Evolutionary conservation across 2,797 vertebrate genomes (phyloP).

Genomic region (Liparis tanakae): DNA sequence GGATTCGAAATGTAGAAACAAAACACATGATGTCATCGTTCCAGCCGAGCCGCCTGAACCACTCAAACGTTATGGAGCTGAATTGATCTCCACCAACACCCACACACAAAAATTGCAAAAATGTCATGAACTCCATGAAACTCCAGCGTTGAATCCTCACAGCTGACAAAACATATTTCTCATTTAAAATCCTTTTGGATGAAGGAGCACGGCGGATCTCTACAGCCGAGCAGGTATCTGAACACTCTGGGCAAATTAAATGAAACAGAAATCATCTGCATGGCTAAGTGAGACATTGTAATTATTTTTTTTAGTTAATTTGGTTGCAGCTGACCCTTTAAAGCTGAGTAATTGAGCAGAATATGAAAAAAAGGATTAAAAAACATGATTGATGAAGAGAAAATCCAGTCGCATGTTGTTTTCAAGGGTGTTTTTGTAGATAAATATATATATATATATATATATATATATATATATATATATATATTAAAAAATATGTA

Average conservation of each 20-base stretch:
- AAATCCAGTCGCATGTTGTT: conserved; percentile 18
- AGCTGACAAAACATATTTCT: conserved; percentile 5
- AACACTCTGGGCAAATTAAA: conserved; percentile 24
- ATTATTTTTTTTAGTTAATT: conserved; percentile 33
- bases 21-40: too few species aligned
- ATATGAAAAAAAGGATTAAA: conserved; percentile 37
- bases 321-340: conserved; percentile 48
- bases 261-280: conserved; percentile 48
- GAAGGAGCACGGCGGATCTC: background rate
- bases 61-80: background rate
- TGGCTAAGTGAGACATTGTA: conserved; percentile 36
- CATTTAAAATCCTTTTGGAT: conserved; percentile 1
- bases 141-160: background rate
- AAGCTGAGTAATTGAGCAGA: conserved; percentile 58
- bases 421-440: background rate
- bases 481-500: too few species aligned
- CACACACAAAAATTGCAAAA: too few species aligned
- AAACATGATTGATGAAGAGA: conserved; percentile 32
- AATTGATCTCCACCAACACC: background rate
- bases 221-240: conserved; percentile 15
- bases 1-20: too few species aligned
- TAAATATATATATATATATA: too few species aligned
- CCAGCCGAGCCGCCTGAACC: too few species aligned
- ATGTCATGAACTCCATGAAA: background rate
- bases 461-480: too few species aligned